A percentile compares a stretch with the other conserved stretches of the same genome.
These are phyloP conservation scores for Crioceris asparagi DNA, from an alignment of 2,888 invertebrate genomes.

Conservation along the genomic window DNA sequence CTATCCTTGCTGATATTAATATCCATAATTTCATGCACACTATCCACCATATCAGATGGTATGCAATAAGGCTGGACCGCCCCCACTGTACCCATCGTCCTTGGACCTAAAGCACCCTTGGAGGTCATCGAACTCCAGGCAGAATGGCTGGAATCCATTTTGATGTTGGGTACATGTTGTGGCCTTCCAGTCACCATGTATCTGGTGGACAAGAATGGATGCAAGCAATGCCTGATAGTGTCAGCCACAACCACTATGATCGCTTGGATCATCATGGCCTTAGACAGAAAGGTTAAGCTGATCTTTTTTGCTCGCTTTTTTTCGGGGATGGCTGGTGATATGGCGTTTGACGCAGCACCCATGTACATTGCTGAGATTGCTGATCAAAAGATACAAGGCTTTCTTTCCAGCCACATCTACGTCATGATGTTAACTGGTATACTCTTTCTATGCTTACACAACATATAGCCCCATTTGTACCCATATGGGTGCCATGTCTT, in stretches of 20 bases:
- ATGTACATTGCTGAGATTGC: constrained; percentile 38
- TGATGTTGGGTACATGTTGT: constrained; percentile 26
- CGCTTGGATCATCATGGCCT: constrained; percentile 33
- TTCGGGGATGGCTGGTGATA: constrained; percentile 34
- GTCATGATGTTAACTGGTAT: constrained; percentile 37
- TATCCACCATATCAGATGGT: constrained; percentile 36
- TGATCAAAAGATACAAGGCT: constrained; percentile 35
- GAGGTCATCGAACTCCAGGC: constrained; percentile 24
- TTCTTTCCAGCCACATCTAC: constrained; percentile 35
- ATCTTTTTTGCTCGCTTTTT: constrained; percentile 31
- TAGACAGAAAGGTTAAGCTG: constrained; percentile 27
- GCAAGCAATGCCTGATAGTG: constrained; percentile 31
- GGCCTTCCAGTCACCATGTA: constrained; percentile 33
- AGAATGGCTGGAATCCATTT: constrained; percentile 29
- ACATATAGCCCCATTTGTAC: constrained; percentile 31
- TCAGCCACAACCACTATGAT: constrained; percentile 29
- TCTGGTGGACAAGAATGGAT: constrained; percentile 30
- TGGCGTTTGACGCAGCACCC: constrained; percentile 36
- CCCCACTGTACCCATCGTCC: constrained; percentile 32
- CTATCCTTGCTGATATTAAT: too few relatives aligned
- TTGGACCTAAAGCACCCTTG: constrained; percentile 26
- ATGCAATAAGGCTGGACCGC: constrained; percentile 39
- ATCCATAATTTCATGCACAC: constrained; percentile 30
- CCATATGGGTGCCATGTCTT: constrained; percentile 25
- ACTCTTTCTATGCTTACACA: constrained; percentile 31